Base-by-base conservation (phyloP, 2,113 vertebrate species). In the Mastomys natalensis region DNA sequence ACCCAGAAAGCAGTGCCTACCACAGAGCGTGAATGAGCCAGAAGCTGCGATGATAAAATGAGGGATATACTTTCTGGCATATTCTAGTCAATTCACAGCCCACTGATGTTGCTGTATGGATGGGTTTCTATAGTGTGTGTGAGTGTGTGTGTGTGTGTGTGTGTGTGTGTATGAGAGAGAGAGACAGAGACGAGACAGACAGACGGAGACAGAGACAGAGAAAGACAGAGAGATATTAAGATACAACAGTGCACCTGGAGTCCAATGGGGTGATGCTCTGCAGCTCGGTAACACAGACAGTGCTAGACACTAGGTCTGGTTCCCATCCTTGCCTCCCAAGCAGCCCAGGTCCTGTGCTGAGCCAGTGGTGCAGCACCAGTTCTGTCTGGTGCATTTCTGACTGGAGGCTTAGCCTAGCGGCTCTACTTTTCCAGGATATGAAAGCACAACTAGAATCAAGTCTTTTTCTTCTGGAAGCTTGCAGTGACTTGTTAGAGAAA, bases 1-100 rank as follows among this genome's bases (percentile, higher is more conserved):
- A 91, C 95, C 95, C 97, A 97, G 93, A 80, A 85, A 80, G 87
- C 60, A 89, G 81, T 77, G 84, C 82, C 88, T 92, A 90, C 94
- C 82, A 37, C 82, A 90, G 89, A 93, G 74, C 89, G 40, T 4
- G 1, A 58, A 58, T 40, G 37, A 40, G 48, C 43, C 84, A 22
- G 60, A 85, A 82, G 80, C 53, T 19, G 0, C 2, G 1, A 66
- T 24, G 76, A 58, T 74, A 72, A 80, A 74, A 84, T 43, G 19
- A 84, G 29, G 85, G 13, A 2, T 37, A 88, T 62, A 58, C 53
- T 92, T 62, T 64, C 34, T 73, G 89, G 70, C 55, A 72, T n/a
- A 24, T 55, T 70, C 37, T n/a, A 51, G 58, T 82, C 84, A 94
- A 74, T 73, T 74, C 93, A 55, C 1, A 87, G 68, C 51, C 66